A percentile compares a stretch with the other conserved stretches of the same genome.
Conservation (phyloP, 1,140 invertebrate genomes). For the Andricus grossulariae region DNA sequence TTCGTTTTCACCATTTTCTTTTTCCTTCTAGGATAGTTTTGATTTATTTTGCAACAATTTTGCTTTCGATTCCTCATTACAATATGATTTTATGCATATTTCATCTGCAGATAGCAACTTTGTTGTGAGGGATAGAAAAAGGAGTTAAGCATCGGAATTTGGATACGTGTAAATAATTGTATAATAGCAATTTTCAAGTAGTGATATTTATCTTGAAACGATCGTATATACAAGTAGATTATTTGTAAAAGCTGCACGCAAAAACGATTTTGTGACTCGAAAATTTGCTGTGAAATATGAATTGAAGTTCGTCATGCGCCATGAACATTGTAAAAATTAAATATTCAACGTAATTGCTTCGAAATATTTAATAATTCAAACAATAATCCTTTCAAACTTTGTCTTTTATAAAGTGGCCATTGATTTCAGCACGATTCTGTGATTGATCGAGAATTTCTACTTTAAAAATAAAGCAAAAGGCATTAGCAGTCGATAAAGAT, state of each 20-base stretch:
- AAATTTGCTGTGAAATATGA: too few species aligned
- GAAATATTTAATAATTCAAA: neutral
- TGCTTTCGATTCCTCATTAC: too few species aligned
- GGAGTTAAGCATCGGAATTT: neutral
- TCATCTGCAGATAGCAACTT: neutral
- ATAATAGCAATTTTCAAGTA: neutral
- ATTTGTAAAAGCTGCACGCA: too few species aligned
- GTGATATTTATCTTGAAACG: neutral
- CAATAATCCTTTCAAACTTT: neutral
- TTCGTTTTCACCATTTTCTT: neutral
- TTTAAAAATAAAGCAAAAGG: neutral
- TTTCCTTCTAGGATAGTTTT: neutral
- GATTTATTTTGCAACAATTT: too few species aligned
- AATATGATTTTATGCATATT: neutral
- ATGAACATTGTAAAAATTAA: neutral
- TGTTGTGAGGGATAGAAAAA: neutral
- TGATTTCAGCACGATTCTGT: neutral
- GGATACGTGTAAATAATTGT: neutral
- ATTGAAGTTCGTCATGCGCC: neutral
- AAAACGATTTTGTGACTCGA: too few species aligned
- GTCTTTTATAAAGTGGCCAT: neutral
- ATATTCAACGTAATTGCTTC: too few species aligned
- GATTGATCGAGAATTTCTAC: conserved; percentile 14
- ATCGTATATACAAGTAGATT: too few species aligned
- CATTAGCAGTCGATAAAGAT: neutral